These are phyloP conservation scores for Eueides isabella DNA, from an alignment of 1,140 invertebrate genomes.

Conservation along the genomic window DNA sequence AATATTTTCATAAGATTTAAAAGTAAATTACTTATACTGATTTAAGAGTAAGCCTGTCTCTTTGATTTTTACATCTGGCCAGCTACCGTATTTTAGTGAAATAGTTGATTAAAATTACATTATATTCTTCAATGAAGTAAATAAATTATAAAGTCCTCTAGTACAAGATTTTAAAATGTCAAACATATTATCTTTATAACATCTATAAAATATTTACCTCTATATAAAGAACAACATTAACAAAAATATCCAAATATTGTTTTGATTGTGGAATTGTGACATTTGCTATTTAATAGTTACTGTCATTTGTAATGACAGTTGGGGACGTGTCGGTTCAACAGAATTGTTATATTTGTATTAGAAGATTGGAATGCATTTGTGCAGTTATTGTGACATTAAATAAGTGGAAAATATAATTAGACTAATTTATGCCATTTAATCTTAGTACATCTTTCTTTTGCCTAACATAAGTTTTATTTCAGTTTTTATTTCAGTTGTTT, in stretches of 20 bases:
- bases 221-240: not conserved
- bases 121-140: not conserved
- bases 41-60: not conserved
- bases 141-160: not conserved
- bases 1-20: not conserved
- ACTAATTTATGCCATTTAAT: not conserved
- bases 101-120: not conserved
- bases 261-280: not conserved
- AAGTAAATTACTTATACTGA: not conserved
- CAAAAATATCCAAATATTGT: not conserved
- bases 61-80: not conserved
- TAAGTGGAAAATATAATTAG: not conserved
- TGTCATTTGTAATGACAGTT: slow-evolving; percentile 5
- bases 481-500: not conserved
- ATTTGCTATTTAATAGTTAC: not conserved
- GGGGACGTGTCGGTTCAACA: slow-evolving; percentile 35
- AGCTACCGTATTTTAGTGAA: not conserved
- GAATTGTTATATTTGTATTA: not conserved
- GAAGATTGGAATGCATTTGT: too few relatives aligned
- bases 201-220: slow-evolving; percentile 21
- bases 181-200: not conserved
- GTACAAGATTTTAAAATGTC: not conserved
- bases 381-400: too few relatives aligned
- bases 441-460: not conserved
- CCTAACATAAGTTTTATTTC: not conserved